Percentiles rank a stretch among this genome's conserved stretches.
Conservation (phyloP, 1,140 invertebrate genomes). For the Drosophila equinoxialis region DNA sequence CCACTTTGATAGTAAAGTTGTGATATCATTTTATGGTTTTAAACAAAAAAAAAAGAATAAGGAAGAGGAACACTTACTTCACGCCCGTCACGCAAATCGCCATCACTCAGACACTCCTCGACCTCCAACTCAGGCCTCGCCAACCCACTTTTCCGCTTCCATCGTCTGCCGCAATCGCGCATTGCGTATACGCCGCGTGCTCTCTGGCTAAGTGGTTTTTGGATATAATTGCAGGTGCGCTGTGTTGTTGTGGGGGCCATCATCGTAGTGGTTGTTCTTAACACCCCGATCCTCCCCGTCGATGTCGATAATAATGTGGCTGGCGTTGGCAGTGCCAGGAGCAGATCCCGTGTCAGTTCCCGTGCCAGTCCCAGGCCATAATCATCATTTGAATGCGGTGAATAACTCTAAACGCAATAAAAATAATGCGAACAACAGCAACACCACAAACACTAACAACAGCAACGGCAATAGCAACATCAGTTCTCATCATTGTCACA, state of each 20-base stretch:
- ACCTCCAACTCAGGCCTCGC: constrained; percentile 15
- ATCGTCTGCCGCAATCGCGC: constrained; percentile 1
- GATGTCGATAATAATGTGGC: constrained; percentile 57
- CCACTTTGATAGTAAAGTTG: background rate
- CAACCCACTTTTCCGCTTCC: background rate
- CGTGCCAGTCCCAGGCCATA: constrained; percentile 54
- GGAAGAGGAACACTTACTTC: constrained; percentile 50
- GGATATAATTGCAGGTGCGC: constrained; percentile 68
- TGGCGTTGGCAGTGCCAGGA: constrained; percentile 68
- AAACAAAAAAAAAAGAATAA: constrained; percentile 16
- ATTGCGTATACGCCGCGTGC: constrained; percentile 58
- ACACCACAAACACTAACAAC: constrained; percentile 4
- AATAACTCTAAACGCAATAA: constrained; percentile 62
- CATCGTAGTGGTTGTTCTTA: constrained; percentile 3
- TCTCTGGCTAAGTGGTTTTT: constrained; percentile 42
- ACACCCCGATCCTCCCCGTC: background rate
- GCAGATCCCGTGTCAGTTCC: constrained; percentile 37
- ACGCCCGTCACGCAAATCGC: constrained; percentile 46
- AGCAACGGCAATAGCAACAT: constrained; percentile 32
- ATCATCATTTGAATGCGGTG: constrained; percentile 49
- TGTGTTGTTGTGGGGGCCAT: constrained; percentile 55
- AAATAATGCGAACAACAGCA: constrained; percentile 41
- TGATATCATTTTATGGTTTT: background rate
- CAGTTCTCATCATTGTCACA: constrained; percentile 35
- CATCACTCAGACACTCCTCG: constrained; percentile 3